Evolutionary conservation across 1,140 invertebrate genomes (phyloP).

Genomic region (Drosophila ananassae): DNA sequence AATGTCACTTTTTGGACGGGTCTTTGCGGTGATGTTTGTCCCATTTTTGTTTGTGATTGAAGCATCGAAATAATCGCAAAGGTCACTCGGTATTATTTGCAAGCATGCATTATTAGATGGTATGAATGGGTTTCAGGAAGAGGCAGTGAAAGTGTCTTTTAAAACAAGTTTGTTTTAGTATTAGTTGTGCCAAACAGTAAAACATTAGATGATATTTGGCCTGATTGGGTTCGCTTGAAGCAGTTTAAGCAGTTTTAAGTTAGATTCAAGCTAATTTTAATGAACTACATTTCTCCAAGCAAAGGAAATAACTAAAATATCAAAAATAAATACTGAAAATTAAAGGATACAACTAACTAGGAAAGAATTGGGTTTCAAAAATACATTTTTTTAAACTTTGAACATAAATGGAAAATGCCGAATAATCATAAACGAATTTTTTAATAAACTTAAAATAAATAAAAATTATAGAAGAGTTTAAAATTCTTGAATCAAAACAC

Average conservation of each 20-base stretch:
- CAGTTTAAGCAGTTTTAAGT: slow-evolving; percentile 27
- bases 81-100: slow-evolving; percentile 27
- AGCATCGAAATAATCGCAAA: slow-evolving; percentile 59
- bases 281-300: background rate
- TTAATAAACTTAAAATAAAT: background rate
- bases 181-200: slow-evolving; percentile 33
- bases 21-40: slow-evolving; percentile 80
- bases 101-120: slow-evolving; percentile 35
- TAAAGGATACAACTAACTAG: too few relatives aligned
- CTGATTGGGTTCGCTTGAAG: slow-evolving; percentile 44
- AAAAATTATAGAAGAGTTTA: background rate
- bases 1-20: slow-evolving; percentile 70
- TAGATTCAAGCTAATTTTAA: slow-evolving; percentile 22
- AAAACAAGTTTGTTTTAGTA: slow-evolving; percentile 28
- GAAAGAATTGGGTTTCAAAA: too few relatives aligned
- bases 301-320: background rate
- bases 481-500: background rate
- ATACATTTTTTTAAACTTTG: too few relatives aligned
- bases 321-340: background rate
- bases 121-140: slow-evolving; percentile 26
- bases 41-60: slow-evolving; percentile 51
- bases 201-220: slow-evolving; percentile 41
- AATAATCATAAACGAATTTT: background rate
- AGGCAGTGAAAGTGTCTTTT: slow-evolving; percentile 75
- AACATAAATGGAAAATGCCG: too few relatives aligned